Evolutionary conservation across 2,797 vertebrate species (phyloP), one percentile per base, ranked within the genome.

Genomic region (Argya squamiceps): DNA sequence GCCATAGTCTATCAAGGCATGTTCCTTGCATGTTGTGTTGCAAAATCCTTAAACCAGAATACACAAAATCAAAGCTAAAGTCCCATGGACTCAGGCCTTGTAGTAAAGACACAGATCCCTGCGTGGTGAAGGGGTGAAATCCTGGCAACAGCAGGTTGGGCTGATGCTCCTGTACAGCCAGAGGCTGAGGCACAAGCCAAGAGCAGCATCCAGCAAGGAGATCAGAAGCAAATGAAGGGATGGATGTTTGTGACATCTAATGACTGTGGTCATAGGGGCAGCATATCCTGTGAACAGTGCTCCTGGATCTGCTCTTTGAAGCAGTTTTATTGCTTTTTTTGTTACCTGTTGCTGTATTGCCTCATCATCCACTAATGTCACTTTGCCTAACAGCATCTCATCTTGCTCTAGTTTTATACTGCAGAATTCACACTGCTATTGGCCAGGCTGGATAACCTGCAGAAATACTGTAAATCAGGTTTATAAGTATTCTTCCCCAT

Each of bases 381-480:
- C 73, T 70, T 52, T 58, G 49, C 37, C 73, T 52, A 59, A 49
- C 9, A 55, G 64, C 64, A 62, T 69, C 78, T 89, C 68, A 34
- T 58, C 64, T 60, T 64, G 46, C 37, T 64, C 63, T 59, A 47
- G 53, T 64, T 64, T 44, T 74, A 9, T 15, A 24, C 3, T 14
- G 58, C 47, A 84, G 37, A 88, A 81, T 32, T 78, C 4, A 1
- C 46, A 39, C 52, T 82, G 92, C 67, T 87, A 79, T 82, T 79
- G 62, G 67, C 53, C 6, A 6, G 36, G 58, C 43, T 15, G 8
- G 30, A n/a, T 64, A 92, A 88, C 75, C 68, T 85, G 65, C 88
- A 96, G 69, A 60, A 88, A 91, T 65, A 60, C 16, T 68, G 68
- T 93, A 94, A 94, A 85, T 71, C 69, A 81, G n/a, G 56, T 80